phyloP scores from a whole-genome alignment of 2,888 invertebrate genomes.

The Coelogynopora nodosa region DNA sequence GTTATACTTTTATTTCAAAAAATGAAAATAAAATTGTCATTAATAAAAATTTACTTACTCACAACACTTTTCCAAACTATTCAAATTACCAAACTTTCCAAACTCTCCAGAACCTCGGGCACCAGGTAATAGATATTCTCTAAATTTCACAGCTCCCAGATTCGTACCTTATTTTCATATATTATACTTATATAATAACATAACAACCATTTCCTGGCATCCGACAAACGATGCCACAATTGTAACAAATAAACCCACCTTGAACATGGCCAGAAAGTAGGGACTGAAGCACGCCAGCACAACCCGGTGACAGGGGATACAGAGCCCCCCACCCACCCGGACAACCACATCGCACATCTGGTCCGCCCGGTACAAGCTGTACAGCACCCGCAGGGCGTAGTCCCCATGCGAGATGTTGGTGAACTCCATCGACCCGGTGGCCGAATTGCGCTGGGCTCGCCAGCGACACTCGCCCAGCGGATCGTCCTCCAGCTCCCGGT shows the following conservation, averaged over 20 bases:
- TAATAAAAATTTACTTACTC: no score
- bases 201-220: not conserved
- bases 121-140: no score
- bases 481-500: not conserved
- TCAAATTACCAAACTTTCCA: no score
- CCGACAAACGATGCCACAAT: not conserved
- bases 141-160: no score
- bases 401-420: slow-evolving; percentile 12
- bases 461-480: not conserved
- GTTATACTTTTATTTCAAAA: no score
- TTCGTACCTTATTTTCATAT: no score
- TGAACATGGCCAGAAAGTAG: slow-evolving; percentile 72
- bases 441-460: not conserved
- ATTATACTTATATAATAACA: not conserved
- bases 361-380: slow-evolving; percentile 4
- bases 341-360: slow-evolving; percentile 70
- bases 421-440: not conserved
- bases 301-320: slow-evolving; percentile 69
- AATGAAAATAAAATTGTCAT: no score
- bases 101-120: no score
- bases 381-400: not conserved
- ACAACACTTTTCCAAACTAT: no score
- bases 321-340: slow-evolving; percentile 65
- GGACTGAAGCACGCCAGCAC: slow-evolving; percentile 72
- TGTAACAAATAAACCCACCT: not conserved